Conservation (phyloP, 2,888 invertebrate genomes). For the Dimorphilus gyrociliatus region DNA sequence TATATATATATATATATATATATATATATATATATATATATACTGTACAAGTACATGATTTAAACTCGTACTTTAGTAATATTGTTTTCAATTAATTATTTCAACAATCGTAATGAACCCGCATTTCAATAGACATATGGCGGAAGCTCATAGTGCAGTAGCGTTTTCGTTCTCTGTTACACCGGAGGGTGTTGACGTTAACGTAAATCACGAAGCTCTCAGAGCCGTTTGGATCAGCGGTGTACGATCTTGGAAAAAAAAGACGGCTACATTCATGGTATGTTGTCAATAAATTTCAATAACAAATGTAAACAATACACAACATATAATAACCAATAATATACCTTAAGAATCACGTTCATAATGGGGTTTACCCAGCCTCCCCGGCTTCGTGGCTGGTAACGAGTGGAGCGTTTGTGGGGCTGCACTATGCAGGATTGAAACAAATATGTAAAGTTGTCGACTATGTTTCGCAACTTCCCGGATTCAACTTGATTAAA, state of each 20-base stretch:
- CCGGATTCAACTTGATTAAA: too few relatives aligned
- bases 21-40: too few relatives aligned
- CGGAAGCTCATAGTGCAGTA: conserved; percentile 94
- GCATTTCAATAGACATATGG: conserved; percentile 48
- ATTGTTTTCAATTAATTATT: too few relatives aligned
- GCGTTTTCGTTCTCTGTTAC: conserved; percentile 93
- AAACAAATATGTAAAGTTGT: too few relatives aligned
- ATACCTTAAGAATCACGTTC: conserved; percentile 65
- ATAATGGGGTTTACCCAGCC: conserved; percentile 88
- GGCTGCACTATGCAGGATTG: conserved; percentile 54
- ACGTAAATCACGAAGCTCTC: conserved; percentile 89
- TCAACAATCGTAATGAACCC: too few relatives aligned
- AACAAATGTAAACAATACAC: neutral
- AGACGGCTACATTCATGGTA: conserved; percentile 75
- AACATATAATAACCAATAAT: neutral
- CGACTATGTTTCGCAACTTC: too few relatives aligned
- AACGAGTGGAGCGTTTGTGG: conserved; percentile 59
- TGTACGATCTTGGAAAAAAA: conserved; percentile 82
- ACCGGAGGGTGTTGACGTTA: conserved; percentile 93
- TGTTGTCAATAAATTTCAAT: conserved; percentile 23
- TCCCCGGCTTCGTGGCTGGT: conserved; percentile 74
- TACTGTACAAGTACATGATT: too few relatives aligned
- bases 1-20: too few relatives aligned
- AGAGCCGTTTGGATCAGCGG: conserved; percentile 89
- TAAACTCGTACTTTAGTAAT: too few relatives aligned